Conservation (phyloP, 2,113 vertebrate species). For the Dromaius novaehollandiae region DNA sequence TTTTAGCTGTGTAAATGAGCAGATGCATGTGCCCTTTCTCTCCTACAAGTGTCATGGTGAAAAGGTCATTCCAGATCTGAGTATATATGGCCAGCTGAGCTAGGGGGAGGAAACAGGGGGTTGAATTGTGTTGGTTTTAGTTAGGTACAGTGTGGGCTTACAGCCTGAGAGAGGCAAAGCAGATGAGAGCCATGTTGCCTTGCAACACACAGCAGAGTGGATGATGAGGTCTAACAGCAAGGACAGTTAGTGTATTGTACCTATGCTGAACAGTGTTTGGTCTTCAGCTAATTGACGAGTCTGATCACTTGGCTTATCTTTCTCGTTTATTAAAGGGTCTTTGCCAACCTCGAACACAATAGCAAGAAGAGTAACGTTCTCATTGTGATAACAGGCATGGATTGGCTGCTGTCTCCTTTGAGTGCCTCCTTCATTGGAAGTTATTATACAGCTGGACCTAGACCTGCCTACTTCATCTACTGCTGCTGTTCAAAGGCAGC, state of each 20-base stretch:
- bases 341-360: background rate
- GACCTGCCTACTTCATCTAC: background rate
- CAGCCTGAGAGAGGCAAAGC: background rate
- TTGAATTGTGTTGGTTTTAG: background rate
- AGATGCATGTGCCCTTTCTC: background rate
- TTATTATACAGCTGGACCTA: background rate
- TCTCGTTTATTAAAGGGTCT: background rate
- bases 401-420: constrained; percentile 31
- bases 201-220: background rate
- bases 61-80: background rate
- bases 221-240: background rate
- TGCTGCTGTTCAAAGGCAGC: constrained; percentile 41
- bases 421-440: background rate
- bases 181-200: background rate
- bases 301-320: constrained; percentile 1
- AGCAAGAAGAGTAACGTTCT: background rate
- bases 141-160: background rate
- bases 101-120: background rate
- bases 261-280: background rate
- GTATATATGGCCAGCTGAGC: background rate
- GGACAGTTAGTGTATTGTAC: background rate
- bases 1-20: background rate
- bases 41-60: background rate
- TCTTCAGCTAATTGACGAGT: background rate
- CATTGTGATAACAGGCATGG: background rate